Base-by-base conservation (phyloP, 2,888 invertebrate species). In the Chelonus formosanus region DNA sequence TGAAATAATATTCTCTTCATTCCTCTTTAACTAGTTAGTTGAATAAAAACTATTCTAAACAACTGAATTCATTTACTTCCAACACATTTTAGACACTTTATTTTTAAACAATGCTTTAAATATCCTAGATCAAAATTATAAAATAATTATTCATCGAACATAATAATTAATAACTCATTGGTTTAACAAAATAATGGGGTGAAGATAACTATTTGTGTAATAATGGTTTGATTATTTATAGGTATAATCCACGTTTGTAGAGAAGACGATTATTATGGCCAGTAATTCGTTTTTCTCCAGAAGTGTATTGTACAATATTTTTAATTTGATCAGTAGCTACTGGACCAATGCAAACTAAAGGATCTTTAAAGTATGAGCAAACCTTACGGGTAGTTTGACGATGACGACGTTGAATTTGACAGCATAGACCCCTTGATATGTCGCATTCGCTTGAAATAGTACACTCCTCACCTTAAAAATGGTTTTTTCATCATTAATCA, bases 351-450 rank as follows among this genome's bases (percentile, higher is more conserved):
- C 95, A 95, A 31, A 93, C 91, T 56, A 94, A 86, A 0, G 95
- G 92, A 78, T 95, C 95, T 81, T 93, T 94, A 89, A 95, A 95
- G 85, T 95, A 95, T n/a, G 93, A 92, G 85, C 95, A 95, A 73
- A 92, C 91, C 89, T 94, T 93, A 85, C 94, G 88, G 1, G 94
- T 89, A 73, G 92, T 90, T 86, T 93, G 94, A 52, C 95, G 89
- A 84, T 95, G 95, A 73, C 94, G 89, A 70, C 94, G 89, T 76
- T 94, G 93, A 76, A 94, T 86, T 85, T 94, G 94, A 85, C 95
- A 95, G 86, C 95, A 95, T 63, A 95, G 88, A 32, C 95, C 95
- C 60, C 93, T 89, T 65, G 90, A 89, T 75, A 94, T 91, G 84
- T 95, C 95, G 79, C 95, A 95, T 77, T 95, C 95, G 77, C 90